Percentiles rank a stretch among this genome's conserved stretches.
phyloP scores from a whole-genome alignment of 1,140 invertebrate species.

The Carcinoscorpius rotundicauda region DNA sequence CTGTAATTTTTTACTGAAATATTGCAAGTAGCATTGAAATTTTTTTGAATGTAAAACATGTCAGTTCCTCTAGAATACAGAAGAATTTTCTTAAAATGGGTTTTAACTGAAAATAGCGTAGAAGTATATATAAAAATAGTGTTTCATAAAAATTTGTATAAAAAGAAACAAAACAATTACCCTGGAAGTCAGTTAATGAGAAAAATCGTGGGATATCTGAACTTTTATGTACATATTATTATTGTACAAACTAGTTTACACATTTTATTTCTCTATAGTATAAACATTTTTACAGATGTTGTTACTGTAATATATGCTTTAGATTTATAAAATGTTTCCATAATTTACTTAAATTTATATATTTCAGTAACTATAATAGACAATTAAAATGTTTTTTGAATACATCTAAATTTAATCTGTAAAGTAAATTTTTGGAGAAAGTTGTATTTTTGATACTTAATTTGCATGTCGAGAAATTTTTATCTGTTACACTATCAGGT shows the following conservation, averaged over 20 bases:
- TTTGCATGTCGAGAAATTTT: slow-evolving; percentile 7
- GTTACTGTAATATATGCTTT: neutral
- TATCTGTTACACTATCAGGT: slow-evolving; percentile 39
- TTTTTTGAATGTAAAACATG: neutral
- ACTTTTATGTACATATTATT: no score
- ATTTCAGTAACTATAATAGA: neutral
- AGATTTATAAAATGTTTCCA: neutral
- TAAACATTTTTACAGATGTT: neutral
- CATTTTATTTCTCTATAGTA: slow-evolving; percentile 3
- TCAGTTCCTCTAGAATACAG: no score
- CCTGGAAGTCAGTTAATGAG: no score
- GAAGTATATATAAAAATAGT: no score
- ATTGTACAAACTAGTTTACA: no score
- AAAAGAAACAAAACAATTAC: no score
- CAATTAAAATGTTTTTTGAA: neutral
- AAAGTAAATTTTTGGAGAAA: neutral
- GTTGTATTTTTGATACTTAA: slow-evolving; percentile 10
- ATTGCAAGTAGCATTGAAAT: neutral
- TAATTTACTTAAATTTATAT: neutral
- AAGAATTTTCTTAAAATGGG: no score
- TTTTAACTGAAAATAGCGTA: no score
- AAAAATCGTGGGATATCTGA: no score
- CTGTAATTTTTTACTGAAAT: neutral
- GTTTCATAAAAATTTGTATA: no score
- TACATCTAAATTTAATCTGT: neutral